Evolutionary conservation across 2,888 invertebrate genomes (phyloP).

Genomic region (Aporophyla lueneburgensis): DNA sequence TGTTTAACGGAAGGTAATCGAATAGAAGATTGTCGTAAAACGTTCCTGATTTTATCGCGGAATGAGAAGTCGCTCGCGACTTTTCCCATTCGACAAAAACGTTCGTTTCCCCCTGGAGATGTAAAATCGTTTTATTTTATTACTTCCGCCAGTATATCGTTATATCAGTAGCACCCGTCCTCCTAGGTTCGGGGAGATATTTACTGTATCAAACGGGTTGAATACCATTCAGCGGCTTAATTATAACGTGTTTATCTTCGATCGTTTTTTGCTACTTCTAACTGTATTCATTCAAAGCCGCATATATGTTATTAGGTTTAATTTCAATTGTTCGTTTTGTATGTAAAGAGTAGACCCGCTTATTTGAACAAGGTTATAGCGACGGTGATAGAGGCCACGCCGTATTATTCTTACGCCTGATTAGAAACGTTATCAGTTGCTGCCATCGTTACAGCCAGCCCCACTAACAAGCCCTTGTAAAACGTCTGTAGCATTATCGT

Average conservation of each 20-base stretch:
- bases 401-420: conserved; percentile 86
- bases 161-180: conserved; percentile 84
- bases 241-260: conserved; percentile 42
- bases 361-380: conserved; percentile 39
- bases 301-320: conserved; percentile 56
- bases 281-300: conserved; percentile 20
- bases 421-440: conserved; percentile 89
- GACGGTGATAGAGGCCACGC: conserved; percentile 66
- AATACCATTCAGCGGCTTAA: conserved; percentile 43
- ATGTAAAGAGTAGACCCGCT: conserved; percentile 28
- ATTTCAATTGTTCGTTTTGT: conserved; percentile 50
- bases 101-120: conserved; percentile 89
- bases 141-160: conserved; percentile 89
- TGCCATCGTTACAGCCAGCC: conserved; percentile 87
- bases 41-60: conserved; percentile 90
- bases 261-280: conserved; percentile 1
- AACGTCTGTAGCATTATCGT: conserved; percentile 85
- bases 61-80: conserved; percentile 90
- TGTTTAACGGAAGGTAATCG: conserved; percentile 89
- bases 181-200: conserved; percentile 79
- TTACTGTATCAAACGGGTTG: conserved; percentile 77
- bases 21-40: conserved; percentile 90
- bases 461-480: conserved; percentile 87
- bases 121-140: conserved; percentile 91
- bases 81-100: conserved; percentile 90